phyloP scores from a whole-genome alignment of 2,113 vertebrate species.

The Bufo gargarizans region DNA sequence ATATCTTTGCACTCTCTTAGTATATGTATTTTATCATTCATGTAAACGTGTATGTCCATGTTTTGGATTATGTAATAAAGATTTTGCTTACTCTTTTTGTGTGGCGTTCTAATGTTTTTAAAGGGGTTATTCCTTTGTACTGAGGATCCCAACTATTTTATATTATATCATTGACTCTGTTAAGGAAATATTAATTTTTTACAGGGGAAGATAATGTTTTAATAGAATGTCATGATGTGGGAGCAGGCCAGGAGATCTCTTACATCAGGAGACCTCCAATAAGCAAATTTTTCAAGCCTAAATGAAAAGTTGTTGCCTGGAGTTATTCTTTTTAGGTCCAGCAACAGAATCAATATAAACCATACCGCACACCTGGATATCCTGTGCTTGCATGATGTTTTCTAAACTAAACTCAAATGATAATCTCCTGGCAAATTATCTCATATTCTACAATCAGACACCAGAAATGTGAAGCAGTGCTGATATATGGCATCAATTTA shows the following conservation, averaged over 20 bases:
- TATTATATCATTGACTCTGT: too few species aligned
- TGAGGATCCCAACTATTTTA: too few species aligned
- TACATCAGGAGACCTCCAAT: background rate
- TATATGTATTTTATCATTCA: too few species aligned
- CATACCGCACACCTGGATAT: background rate
- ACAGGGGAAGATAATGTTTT: too few species aligned
- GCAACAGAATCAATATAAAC: background rate
- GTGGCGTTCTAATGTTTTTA: too few species aligned
- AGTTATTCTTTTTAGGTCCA: background rate
- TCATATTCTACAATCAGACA: slow-evolving; percentile 11
- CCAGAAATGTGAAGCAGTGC: background rate
- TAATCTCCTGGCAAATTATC: slow-evolving; percentile 20
- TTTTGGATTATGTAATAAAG: too few species aligned
- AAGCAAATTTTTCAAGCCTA: background rate
- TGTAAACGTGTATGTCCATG: too few species aligned
- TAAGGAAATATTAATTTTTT: too few species aligned
- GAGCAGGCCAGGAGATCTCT: background rate
- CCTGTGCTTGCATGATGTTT: background rate
- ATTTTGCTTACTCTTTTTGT: too few species aligned
- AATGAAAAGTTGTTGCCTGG: background rate
- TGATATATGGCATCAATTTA: slow-evolving; percentile 22
- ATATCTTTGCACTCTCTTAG: too few species aligned
- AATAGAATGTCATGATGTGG: background rate
- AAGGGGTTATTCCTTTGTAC: too few species aligned
- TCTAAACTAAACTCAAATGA: background rate